These are phyloP conservation scores for Augochlora pura DNA, from an alignment of 1,140 invertebrate species.

Conservation along the genomic window DNA sequence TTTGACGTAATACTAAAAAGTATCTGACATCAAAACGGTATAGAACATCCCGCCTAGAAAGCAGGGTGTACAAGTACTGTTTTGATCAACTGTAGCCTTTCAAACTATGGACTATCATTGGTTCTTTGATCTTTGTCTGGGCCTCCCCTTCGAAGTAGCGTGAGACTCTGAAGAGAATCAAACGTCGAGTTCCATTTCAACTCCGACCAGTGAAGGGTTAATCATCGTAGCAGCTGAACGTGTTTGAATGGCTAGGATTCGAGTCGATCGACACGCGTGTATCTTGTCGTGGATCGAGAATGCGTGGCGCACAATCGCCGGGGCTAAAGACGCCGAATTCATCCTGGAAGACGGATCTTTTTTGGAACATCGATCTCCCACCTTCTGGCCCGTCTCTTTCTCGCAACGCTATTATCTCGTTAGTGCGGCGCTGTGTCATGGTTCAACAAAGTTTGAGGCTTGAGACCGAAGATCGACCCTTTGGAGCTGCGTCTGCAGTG, in stretches of 20 bases:
- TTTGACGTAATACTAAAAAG: no score
- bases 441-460: conserved; percentile 42
- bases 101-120: no score
- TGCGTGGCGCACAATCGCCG: conserved; percentile 50
- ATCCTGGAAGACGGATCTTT: conserved; percentile 22
- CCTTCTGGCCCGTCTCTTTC: conserved; percentile 23
- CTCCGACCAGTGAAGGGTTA: not conserved
- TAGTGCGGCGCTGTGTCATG: conserved; percentile 42
- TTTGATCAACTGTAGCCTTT: no score
- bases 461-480: conserved; percentile 23
- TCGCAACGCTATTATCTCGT: conserved; percentile 46
- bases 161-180: not conserved
- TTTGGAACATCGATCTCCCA: not conserved
- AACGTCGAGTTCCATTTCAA: not conserved
- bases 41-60: no score
- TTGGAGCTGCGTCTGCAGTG: conserved; percentile 1
- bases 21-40: no score
- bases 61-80: no score
- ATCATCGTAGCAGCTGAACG: not conserved
- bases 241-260: not conserved
- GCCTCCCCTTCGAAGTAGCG: not conserved
- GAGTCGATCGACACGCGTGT: conserved; percentile 33
- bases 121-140: no score
- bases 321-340: conserved; percentile 20
- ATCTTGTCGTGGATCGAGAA: conserved; percentile 61